phyloP scores from a whole-genome alignment of 1,140 invertebrate species.

The Colletes latitarsis region DNA sequence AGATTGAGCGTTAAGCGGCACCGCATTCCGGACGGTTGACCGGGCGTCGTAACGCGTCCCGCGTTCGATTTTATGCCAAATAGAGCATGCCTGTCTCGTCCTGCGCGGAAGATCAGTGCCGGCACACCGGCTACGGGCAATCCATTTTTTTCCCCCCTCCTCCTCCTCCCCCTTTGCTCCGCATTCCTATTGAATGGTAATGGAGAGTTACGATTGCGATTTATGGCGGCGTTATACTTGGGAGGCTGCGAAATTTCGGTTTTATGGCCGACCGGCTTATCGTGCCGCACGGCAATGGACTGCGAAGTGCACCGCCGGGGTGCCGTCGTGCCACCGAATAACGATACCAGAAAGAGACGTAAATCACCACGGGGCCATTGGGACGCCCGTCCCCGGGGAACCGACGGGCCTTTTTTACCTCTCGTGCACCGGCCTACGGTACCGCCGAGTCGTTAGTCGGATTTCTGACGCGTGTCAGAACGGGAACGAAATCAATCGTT shows the following conservation, averaged over 20 bases:
- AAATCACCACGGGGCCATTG: constrained; percentile 59
- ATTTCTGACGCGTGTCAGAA: neutral
- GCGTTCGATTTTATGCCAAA: constrained; percentile 49
- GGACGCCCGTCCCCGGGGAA: constrained; percentile 13
- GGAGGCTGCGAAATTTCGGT: constrained; percentile 68
- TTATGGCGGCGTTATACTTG: constrained; percentile 66
- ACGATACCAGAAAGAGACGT: constrained; percentile 67
- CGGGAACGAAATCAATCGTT: neutral
- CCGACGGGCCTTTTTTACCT: neutral
- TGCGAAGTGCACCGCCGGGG: constrained; percentile 50
- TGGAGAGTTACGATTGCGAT: constrained; percentile 68
- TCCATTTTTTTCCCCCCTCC: constrained; percentile 35
- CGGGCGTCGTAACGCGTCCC: neutral
- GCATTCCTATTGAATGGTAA: constrained; percentile 65
- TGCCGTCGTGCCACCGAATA: constrained; percentile 60
- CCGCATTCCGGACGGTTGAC: neutral
- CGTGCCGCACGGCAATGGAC: constrained; percentile 59
- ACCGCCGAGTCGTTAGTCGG: neutral
- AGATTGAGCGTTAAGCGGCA: constrained; percentile 4
- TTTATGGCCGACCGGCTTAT: constrained; percentile 68
- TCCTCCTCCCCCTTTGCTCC: neutral
- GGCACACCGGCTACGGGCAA: constrained; percentile 24
- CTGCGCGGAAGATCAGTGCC: constrained; percentile 33
- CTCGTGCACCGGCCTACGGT: neutral
- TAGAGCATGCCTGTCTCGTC: constrained; percentile 23